phyloP scores from a whole-genome alignment of 2,888 invertebrate genomes.

The Sepioteuthis lessoniana region DNA sequence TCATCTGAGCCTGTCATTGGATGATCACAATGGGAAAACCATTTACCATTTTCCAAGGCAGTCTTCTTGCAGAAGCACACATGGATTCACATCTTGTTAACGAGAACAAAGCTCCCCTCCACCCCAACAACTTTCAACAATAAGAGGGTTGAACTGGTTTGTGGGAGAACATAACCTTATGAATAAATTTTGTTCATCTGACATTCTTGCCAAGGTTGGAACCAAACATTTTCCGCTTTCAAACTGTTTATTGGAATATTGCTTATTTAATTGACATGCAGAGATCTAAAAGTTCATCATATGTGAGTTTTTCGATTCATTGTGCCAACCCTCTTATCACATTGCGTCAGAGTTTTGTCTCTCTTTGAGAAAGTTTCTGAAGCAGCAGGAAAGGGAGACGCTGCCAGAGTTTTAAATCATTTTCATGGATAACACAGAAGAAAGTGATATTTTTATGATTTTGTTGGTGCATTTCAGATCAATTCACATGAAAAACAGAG shows the following conservation, averaged over 20 bases:
- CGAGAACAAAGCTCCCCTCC: not conserved
- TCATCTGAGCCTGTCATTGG: conserved; percentile 23
- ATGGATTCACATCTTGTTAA: conserved; percentile 33
- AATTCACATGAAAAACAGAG: not conserved
- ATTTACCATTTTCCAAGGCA: conserved; percentile 24
- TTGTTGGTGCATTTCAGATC: not conserved
- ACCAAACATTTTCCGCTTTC: not conserved
- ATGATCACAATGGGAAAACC: not conserved
- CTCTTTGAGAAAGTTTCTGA: not conserved
- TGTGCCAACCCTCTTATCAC: not conserved
- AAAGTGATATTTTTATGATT: not conserved
- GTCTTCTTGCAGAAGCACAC: not conserved
- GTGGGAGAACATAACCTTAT: not conserved
- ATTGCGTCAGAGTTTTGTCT: not conserved
- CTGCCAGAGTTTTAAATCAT: not conserved
- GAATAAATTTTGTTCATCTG: not conserved
- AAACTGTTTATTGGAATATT: not conserved
- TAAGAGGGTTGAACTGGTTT: not conserved
- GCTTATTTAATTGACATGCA: not conserved
- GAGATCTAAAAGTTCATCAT: not conserved
- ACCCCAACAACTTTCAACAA: not conserved
- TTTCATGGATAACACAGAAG: not conserved
- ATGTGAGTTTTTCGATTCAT: not conserved
- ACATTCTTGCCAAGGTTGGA: not conserved
- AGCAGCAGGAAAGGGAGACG: not conserved